Percentiles rank a stretch among this genome's conserved stretches.
Conservation (phyloP, 1,140 invertebrate genomes). For the Drosophila gunungcola region DNA sequence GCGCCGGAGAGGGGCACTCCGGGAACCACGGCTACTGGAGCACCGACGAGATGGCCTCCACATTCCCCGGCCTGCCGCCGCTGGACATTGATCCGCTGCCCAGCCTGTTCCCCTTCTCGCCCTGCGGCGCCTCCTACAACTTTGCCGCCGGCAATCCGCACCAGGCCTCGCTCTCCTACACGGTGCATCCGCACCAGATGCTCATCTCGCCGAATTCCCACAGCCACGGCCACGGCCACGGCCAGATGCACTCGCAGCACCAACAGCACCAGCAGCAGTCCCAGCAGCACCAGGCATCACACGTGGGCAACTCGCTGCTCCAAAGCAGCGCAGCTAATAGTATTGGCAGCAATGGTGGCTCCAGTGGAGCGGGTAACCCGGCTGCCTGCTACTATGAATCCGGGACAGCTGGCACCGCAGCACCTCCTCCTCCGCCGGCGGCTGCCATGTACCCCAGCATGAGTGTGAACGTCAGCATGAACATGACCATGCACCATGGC, state of each 20-base stretch:
- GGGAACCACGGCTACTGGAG: conserved; percentile 86
- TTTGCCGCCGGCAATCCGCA: conserved; percentile 84
- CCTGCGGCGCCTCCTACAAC: conserved; percentile 89
- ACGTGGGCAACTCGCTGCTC: conserved; percentile 70
- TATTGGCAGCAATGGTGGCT: conserved; percentile 31
- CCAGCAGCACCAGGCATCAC: conserved; percentile 64
- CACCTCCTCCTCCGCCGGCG: conserved; percentile 25
- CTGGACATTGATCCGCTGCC: conserved; percentile 91
- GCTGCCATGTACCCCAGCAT: conserved; percentile 92
- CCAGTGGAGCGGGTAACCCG: conserved; percentile 15
- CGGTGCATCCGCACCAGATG: conserved; percentile 86
- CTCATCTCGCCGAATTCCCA: conserved; percentile 76
- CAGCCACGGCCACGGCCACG: conserved; percentile 47
- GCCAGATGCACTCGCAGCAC: conserved; percentile 49
- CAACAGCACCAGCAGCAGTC: conserved; percentile 65
- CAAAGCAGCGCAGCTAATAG: conserved; percentile 36
- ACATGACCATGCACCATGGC: conserved; percentile 97
- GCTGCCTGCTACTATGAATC: conserved; percentile 74
- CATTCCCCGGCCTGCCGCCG: conserved; percentile 89
- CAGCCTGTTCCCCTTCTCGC: conserved; percentile 90
- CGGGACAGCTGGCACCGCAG: conserved; percentile 11
- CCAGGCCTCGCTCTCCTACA: conserved; percentile 86
- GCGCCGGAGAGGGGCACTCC: conserved; percentile 9
- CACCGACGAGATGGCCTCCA: conserved; percentile 91
- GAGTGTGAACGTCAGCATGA: conserved; percentile 98